phyloP scores from a whole-genome alignment of 2,888 invertebrate species.

The Polylopha cassiicola region DNA sequence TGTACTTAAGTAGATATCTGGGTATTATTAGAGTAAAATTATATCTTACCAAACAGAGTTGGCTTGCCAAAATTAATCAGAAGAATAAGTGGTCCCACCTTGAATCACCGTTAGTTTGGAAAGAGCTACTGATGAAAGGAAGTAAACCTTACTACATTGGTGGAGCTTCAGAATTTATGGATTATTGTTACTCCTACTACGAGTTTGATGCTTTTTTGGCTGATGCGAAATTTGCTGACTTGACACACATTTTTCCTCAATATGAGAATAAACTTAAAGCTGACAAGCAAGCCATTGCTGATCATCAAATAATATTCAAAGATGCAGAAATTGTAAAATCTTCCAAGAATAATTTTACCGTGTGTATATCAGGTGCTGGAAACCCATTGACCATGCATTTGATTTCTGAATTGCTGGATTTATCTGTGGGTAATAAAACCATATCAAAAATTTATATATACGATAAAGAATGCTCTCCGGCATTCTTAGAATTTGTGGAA shows the following conservation, averaged over 20 bases:
- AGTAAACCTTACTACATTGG: slow-evolving; percentile 78
- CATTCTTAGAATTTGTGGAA: slow-evolving; percentile 51
- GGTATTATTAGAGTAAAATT: neutral
- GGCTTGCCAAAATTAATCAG: slow-evolving; percentile 69
- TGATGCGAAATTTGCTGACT: slow-evolving; percentile 43
- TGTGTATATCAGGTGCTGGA: slow-evolving; percentile 58
- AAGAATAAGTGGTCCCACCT: slow-evolving; percentile 75
- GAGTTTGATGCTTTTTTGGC: slow-evolving; percentile 53
- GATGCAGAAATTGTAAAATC: slow-evolving; percentile 7
- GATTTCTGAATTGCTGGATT: slow-evolving; percentile 52
- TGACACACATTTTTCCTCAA: slow-evolving; percentile 46
- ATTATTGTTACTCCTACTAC: slow-evolving; percentile 79
- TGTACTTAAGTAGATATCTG: neutral
- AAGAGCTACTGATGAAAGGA: slow-evolving; percentile 74
- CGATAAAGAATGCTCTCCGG: slow-evolving; percentile 41
- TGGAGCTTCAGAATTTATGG: slow-evolving; percentile 77
- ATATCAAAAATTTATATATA: slow-evolving; percentile 56
- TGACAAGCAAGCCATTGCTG: slow-evolving; percentile 26
- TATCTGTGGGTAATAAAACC: slow-evolving; percentile 34
- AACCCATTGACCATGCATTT: slow-evolving; percentile 50
- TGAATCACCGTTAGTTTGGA: slow-evolving; percentile 78
- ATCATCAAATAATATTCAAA: slow-evolving; percentile 24
- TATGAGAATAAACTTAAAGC: slow-evolving; percentile 41
- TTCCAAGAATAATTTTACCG: slow-evolving; percentile 33
- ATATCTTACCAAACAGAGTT: slow-evolving; percentile 53